These are phyloP conservation scores for Tromatobia lineatoria DNA, from an alignment of 2,888 invertebrate species.

Conservation along the genomic window DNA sequence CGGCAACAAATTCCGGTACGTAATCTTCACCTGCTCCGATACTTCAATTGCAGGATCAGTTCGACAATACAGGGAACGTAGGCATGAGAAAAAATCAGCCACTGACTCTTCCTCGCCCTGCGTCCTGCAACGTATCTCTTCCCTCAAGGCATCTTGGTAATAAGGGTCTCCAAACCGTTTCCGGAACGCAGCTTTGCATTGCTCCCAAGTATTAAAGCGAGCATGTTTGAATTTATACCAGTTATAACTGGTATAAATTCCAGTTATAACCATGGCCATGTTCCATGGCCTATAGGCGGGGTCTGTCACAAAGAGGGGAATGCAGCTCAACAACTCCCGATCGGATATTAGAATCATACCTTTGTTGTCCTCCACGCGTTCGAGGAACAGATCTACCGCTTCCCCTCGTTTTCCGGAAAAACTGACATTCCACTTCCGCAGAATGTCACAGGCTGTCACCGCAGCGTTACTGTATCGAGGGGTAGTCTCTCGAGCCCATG, in stretches of 20 bases:
- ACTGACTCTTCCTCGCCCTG: slow-evolving; percentile 26
- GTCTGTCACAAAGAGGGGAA: not conserved
- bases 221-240: not conserved
- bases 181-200: not conserved
- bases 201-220: not conserved
- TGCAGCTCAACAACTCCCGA: not conserved
- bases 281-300: too few relatives aligned
- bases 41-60: not conserved
- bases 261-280: too few relatives aligned
- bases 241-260: too few relatives aligned
- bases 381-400: not conserved
- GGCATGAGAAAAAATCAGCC: not conserved
- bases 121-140: not conserved
- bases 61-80: slow-evolving; percentile 15
- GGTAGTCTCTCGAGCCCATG: not conserved
- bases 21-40: not conserved
- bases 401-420: slow-evolving; percentile 9
- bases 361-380: not conserved
- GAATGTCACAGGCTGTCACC: not conserved
- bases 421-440: not conserved
- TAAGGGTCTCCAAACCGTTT: slow-evolving; percentile 1
- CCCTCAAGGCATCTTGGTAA: not conserved
- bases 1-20: slow-evolving; percentile 32
- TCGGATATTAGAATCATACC: not conserved
- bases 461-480: not conserved